Evolutionary conservation across 2,113 vertebrate genomes (phyloP), one percentile per base, ranked within the genome.

Genomic region (Brachypteracias leptosomus): DNA sequence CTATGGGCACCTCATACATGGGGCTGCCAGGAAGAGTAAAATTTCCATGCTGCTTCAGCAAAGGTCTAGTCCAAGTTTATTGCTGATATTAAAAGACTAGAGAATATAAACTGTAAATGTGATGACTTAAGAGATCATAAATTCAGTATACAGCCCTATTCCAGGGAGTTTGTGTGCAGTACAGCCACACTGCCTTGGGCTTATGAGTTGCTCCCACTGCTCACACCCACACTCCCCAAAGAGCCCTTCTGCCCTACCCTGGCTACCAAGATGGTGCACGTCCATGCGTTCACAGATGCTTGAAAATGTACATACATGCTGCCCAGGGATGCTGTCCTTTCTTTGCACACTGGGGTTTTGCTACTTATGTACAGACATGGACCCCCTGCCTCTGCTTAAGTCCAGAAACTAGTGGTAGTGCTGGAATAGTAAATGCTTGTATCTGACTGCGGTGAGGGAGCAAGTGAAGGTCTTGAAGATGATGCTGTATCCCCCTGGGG

Each of bases 71-170:
- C 89, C 18, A 26, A 92, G 93, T 94, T 95, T 89, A 92, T 93
- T 90, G 91, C 80, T 55, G 73, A 87, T 77, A 87, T 96, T 95
- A 90, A 94, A 96, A 95, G 85, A 87, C 85, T 77, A 28, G 35
- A 81, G 83, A 87, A 61, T 76, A 92, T 83, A 93, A 96, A 95
- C 95, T 92, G 62, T 92, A 93, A 91, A 90, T 82, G 92, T 74
- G 85, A 92, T 96, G 87, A 96, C 72, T 94, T 91, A 90, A 92
- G 92, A 96, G 87, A 79, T 95, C 88, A 67, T 97, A 94, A 97
- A 96, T 97, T 85, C 82, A 71, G 76, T 40, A 52, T 49, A 79
- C 59, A 87, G 47, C 72, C 44, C 54, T 40, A 22, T 79, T 97
- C 70, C 51, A 59, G 42, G 81, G 61, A 76, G 46, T 44, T 35